Evolutionary conservation across 2,797 vertebrate genomes (phyloP).

Genomic region (Lepus oiostolus): DNA sequence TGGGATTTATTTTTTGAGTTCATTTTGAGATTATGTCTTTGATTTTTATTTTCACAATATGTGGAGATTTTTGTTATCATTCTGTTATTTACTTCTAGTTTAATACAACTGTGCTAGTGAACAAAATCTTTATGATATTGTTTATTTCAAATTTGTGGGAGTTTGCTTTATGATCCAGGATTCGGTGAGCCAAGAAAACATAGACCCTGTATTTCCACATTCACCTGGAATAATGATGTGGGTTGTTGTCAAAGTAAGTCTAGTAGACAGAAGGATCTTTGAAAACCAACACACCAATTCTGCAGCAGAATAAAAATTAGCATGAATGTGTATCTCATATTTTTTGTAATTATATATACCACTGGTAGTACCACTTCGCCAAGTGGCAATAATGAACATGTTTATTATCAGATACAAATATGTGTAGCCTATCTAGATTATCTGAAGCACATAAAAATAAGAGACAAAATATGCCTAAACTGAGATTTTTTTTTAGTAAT

Average conservation of each 20-base stretch:
- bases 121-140: background rate
- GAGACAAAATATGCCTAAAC: background rate
- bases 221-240: background rate
- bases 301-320: background rate
- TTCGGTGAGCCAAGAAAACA: background rate
- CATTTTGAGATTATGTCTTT: background rate
- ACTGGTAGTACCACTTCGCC: background rate
- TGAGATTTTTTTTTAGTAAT: background rate
- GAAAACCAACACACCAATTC: background rate
- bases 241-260: background rate
- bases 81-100: background rate
- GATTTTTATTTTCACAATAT: background rate
- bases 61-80: background rate
- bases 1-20: background rate
- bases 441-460: background rate
- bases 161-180: background rate
- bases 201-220: background rate
- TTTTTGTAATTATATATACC: background rate
- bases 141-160: background rate
- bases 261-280: background rate
- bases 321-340: background rate
- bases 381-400: too few relatives aligned
- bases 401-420: background rate
- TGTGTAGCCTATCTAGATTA: background rate
- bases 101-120: background rate